These are phyloP conservation scores for Aphidius gifuensis DNA, from an alignment of 1,140 invertebrate species.

Conservation along the genomic window DNA sequence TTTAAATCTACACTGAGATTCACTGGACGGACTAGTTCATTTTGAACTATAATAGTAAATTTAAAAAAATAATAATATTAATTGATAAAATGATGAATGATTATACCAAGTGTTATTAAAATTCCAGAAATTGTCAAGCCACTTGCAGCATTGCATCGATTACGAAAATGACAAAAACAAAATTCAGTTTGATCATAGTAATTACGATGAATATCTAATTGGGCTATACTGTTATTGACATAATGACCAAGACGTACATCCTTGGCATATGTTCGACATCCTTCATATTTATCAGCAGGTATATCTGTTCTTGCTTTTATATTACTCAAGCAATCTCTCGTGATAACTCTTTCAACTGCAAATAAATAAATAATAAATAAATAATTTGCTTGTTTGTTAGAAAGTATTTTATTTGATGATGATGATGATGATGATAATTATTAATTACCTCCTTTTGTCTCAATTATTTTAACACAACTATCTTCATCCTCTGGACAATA, in stretches of 20 bases:
- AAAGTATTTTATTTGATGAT: constrained; percentile 1
- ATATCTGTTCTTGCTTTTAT: constrained; percentile 78
- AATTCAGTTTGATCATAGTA: constrained; percentile 81
- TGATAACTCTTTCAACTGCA: constrained; percentile 76
- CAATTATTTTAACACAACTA: constrained; percentile 87
- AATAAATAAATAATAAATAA: constrained; percentile 30
- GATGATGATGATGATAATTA: background rate
- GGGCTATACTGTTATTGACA: constrained; percentile 82
- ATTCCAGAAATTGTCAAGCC: constrained; percentile 32
- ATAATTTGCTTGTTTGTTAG: background rate
- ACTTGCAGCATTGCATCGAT: constrained; percentile 72
- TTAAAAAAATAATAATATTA: constrained; percentile 19
- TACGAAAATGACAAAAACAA: constrained; percentile 89
- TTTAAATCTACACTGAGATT: too few relatives aligned
- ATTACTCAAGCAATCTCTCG: constrained; percentile 80
- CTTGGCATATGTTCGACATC: constrained; percentile 75
- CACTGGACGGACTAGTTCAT: too few relatives aligned
- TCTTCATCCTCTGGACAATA: constrained; percentile 80
- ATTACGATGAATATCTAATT: constrained; percentile 80
- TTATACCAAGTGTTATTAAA: constrained; percentile 23
- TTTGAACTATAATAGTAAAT: background rate
- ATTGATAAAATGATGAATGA: constrained; percentile 27
- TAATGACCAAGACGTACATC: constrained; percentile 81
- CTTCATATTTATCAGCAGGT: constrained; percentile 89
- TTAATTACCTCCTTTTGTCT: constrained; percentile 78